Conservation (phyloP, 2,888 invertebrate species). For the Steromphala cineraria region DNA sequence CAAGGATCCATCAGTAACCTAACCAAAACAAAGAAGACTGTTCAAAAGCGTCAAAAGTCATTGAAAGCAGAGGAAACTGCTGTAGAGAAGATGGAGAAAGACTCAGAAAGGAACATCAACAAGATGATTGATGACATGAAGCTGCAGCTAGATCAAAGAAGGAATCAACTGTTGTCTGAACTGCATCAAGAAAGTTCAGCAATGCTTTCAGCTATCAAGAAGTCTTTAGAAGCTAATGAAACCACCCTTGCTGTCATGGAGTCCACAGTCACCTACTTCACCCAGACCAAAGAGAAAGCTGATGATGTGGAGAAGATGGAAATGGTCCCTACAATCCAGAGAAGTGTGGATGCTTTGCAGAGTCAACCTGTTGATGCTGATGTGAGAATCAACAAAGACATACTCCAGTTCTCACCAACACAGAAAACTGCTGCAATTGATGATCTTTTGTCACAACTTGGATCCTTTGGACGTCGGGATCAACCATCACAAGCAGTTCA, state of each 20-base stretch:
- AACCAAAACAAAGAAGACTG: neutral
- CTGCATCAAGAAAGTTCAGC: neutral
- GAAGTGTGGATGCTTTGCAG: neutral
- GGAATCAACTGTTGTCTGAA: neutral
- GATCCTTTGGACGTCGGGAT: too few relatives aligned
- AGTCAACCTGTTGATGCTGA: too few relatives aligned
- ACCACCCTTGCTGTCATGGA: neutral
- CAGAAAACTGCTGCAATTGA: too few relatives aligned
- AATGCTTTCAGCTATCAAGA: neutral
- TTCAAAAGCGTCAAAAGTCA: neutral
- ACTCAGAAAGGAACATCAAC: neutral
- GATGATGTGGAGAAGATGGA: neutral
- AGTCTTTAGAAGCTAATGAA: neutral
- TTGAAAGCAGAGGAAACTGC: neutral
- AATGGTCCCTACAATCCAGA: neutral
- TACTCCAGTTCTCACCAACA: too few relatives aligned
- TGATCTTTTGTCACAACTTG: too few relatives aligned
- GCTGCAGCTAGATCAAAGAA: neutral
- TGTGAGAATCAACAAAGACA: too few relatives aligned
- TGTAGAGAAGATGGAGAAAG: neutral
- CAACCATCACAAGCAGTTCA: too few relatives aligned
- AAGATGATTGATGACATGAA: neutral
- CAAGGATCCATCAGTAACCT: neutral
- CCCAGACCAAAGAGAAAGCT: neutral
- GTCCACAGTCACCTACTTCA: neutral